Evolutionary conservation across 2,797 vertebrate species (phyloP), one percentile per base, ranked within the genome.

Genomic region (Petrocephalus schoutedeni): DNA sequence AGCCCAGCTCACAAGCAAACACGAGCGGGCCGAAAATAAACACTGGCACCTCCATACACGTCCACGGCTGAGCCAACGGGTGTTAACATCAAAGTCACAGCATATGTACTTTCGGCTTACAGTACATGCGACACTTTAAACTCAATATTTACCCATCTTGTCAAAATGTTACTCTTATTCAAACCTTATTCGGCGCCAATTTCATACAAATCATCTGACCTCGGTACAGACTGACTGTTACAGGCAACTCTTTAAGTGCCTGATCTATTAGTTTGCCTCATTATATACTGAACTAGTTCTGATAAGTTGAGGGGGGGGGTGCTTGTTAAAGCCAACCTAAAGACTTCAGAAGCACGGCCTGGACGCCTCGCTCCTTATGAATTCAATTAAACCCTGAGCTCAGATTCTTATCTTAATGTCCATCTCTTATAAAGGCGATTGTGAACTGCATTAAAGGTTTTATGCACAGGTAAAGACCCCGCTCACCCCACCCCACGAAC

Each of bases 1-100:
- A 91, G 91, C 91, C 91, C 92, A 92, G 92, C 91, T 91, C 91
- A 90, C 90, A 89, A 91, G 89, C 86, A 4, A 90, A 87, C 88
- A 90, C 41, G 91, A 88, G 88, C 88, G 88, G 90, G 89, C 89
- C 90, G 88, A 89, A 91, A 90, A 90, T 90, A 92, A 61, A 92
- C 92, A 92, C 90, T 92, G 92, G 86, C 3, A 85, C 89, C 67
- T 87, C 71, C 88, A 89, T 91, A 87, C 90, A 91, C 93, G 91
- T 83, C 80, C 92, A 92, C 21, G 4, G 56, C 57, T 84, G 80
- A 88, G 32, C 36, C 36, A 16, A 16, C 41, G 6, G 12, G 56
- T 10, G 16, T 88, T 28, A 58, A 59, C 53, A 56, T 19, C 28
- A 59, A 54, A 57, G 21, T 51, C 80, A 83, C 41, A 53, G n/a